Base-by-base conservation (phyloP, 1,140 invertebrate genomes). In the Caenorhabditis latens region DNA sequence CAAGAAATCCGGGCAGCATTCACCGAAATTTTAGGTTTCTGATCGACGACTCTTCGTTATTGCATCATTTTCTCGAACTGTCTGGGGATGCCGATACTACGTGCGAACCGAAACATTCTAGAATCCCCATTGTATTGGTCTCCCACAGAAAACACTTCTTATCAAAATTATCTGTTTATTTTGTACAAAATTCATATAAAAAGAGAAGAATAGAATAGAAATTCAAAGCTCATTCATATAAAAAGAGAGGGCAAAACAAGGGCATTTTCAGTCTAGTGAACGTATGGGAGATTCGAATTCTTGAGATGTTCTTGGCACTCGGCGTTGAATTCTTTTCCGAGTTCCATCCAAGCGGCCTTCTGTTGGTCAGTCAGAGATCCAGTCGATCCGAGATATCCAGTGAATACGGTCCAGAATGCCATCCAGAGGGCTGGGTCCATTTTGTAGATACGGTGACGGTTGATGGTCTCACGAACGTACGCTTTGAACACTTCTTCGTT, bases 401-500 rank as follows among this genome's bases (percentile, higher is more conserved):
- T 86, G 84, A 83, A 90, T 14, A 90, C 90, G n/a, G 84, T 83
- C 63, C 89, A 90, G 71, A 90, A 90, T 16, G 88, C 88, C 87
- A 85, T 84, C 87, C 87, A 90, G 67, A 89, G 75, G n/a, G 75
- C 88, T 21, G 86, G 86, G 32, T 90, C 87, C 90, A 90, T 90
- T 61, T 90, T 90, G 90, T 83, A 90, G 19, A 63, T 40, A 16
- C 87, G 84, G 65, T 90, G 90, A 53, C 89, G 83, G 67, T 90
- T 88, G 57, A 90, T 65, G 13, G 82, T 86, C 61, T 90, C 90
- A 14, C 88, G 90, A 6, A 83, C 90, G 61, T 90, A 90, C 7
- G 88, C 90, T 24, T 87, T 85, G 88, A 90, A 90, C 4, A 87
- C 84, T 53, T 84, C 71, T 6, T 82, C 83, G 43, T 88, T 71